Evolutionary conservation across 2,113 vertebrate genomes (phyloP).

Genomic region (Dicaeum eximium): DNA sequence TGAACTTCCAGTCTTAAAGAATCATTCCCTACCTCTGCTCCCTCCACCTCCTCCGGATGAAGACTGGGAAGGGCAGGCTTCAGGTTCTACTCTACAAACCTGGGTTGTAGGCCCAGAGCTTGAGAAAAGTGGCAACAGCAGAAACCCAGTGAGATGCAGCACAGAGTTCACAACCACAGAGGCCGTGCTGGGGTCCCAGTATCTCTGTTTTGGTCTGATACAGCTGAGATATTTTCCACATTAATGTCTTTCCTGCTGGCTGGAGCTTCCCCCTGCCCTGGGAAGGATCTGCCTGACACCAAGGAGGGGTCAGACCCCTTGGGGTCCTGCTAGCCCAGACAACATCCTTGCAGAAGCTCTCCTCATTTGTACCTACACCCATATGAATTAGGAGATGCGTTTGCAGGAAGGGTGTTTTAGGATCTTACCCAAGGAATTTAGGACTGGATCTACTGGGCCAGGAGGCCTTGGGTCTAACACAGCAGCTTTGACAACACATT

Average conservation of each 20-base stretch:
- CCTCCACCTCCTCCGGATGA: neutral
- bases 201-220: neutral
- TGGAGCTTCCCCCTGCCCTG: neutral
- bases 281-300: neutral
- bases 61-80: neutral
- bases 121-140: neutral
- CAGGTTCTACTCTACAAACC: neutral
- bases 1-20: neutral
- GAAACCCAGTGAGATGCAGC: neutral
- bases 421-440: neutral
- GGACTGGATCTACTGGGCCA: neutral
- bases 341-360: neutral
- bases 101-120: neutral
- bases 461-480: neutral
- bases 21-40: neutral
- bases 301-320: neutral
- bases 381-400: neutral
- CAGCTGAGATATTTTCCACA: neutral
- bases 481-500: neutral
- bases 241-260: neutral
- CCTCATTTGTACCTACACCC: neutral
- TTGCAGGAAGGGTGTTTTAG: neutral
- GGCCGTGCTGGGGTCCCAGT: neutral
- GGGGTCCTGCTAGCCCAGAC: neutral
- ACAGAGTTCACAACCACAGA: neutral